phyloP scores from a whole-genome alignment of 2,113 vertebrate genomes.

The Hassar affinis region DNA sequence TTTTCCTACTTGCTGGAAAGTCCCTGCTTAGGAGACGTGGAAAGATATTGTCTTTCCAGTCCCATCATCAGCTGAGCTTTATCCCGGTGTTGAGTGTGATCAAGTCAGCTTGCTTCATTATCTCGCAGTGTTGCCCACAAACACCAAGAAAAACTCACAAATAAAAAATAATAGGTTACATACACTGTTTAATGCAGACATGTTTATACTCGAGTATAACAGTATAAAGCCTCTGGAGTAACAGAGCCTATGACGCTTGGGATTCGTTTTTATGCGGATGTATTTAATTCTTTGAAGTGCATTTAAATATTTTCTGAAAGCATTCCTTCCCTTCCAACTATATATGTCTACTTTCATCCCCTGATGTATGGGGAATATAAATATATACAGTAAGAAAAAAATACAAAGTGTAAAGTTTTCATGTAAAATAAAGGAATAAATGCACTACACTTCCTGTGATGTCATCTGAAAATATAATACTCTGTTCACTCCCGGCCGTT shows the following conservation, averaged over 20 bases:
- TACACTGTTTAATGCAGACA: slow-evolving; percentile 35
- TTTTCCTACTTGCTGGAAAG: not conserved
- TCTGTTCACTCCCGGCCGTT: not conserved
- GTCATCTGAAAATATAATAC: slow-evolving; percentile 68
- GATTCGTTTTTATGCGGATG: slow-evolving; percentile 63
- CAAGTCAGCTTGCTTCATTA: slow-evolving; percentile 24
- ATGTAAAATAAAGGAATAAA: slow-evolving; percentile 76
- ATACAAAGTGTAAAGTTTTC: slow-evolving; percentile 75
- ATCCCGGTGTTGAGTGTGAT: slow-evolving; percentile 18
- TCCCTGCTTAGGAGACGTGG: not conserved
- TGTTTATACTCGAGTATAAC: slow-evolving; percentile 35
- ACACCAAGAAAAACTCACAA: slow-evolving; percentile 16
- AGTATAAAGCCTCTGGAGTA: slow-evolving; percentile 40
- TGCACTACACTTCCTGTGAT: slow-evolving; percentile 70
- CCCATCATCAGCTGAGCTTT: slow-evolving; percentile 12
- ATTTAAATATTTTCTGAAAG: slow-evolving; percentile 74
- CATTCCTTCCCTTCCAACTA: slow-evolving; percentile 72
- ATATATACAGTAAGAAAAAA: slow-evolving; percentile 66
- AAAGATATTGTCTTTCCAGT: not conserved
- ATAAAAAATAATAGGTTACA: slow-evolving; percentile 5
- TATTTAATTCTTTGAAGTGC: slow-evolving; percentile 78
- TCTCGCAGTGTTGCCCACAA: slow-evolving; percentile 47
- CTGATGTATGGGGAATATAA: slow-evolving; percentile 67
- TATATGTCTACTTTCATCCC: slow-evolving; percentile 72
- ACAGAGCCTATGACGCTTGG: slow-evolving; percentile 35